A percentile compares a stretch with the other conserved stretches of the same genome.
These are phyloP conservation scores for Araneus ventricosus DNA, from an alignment of 1,140 invertebrate genomes.

Conservation along the genomic window DNA sequence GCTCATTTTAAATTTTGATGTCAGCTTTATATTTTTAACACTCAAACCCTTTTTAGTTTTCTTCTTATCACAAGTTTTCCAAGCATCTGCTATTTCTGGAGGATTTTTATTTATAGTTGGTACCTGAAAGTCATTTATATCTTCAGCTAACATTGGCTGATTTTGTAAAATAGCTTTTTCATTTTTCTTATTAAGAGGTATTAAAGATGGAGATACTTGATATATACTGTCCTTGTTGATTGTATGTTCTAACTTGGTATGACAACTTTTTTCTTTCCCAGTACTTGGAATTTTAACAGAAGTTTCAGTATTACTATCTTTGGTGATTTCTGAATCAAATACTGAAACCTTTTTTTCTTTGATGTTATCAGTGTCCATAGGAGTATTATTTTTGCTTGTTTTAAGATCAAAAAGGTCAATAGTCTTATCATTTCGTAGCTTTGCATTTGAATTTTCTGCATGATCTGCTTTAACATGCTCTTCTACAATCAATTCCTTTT, in stretches of 20 bases:
- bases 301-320: background rate
- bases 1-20: conserved; percentile 64
- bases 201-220: conserved; percentile 54
- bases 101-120: conserved; percentile 4
- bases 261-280: background rate
- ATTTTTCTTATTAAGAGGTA: conserved; percentile 38
- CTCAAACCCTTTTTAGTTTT: background rate
- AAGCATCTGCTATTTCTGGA: background rate
- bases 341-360: background rate
- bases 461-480: background rate
- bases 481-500: background rate
- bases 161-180: conserved; percentile 8
- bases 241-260: background rate
- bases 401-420: background rate
- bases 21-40: conserved; percentile 34
- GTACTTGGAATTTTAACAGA: background rate
- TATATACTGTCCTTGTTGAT: background rate
- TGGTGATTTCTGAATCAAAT: conserved; percentile 32
- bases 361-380: background rate
- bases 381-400: background rate
- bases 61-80: conserved; percentile 61
- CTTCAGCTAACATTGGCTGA: background rate
- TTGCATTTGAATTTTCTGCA: background rate
- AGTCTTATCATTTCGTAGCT: background rate
- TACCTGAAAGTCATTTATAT: conserved; percentile 62